Percentiles rank a stretch among this genome's conserved stretches.
These are phyloP conservation scores for Porites cylindrica DNA, from an alignment of 92 coral and sea anemone genomes.

Conservation along the genomic window DNA sequence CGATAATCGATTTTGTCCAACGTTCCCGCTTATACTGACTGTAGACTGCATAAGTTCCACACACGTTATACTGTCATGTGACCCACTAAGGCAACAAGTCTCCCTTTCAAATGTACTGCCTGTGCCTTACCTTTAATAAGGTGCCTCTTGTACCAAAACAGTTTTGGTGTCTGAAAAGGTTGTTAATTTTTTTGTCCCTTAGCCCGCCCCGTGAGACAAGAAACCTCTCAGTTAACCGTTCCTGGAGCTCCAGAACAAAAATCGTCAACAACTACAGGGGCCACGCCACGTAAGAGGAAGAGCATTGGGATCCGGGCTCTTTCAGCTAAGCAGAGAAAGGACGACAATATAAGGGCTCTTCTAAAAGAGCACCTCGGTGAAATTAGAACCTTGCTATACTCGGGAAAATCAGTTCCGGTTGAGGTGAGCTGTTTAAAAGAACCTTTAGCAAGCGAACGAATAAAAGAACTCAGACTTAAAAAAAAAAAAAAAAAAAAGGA, in stretches of 20 bases:
- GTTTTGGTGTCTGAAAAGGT: background rate
- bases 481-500: too few species aligned
- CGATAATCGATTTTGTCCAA: too few species aligned
- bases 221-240: conserved; percentile 34
- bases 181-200: background rate
- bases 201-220: conserved; percentile 20
- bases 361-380: conserved; percentile 83
- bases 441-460: background rate
- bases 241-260: conserved; percentile 59
- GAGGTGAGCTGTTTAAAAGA: conserved; percentile 46
- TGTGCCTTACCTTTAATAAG: too few species aligned
- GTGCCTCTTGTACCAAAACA: background rate
- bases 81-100: too few species aligned
- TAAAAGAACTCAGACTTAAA: too few species aligned
- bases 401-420: conserved; percentile 16
- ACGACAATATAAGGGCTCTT: conserved; percentile 73
- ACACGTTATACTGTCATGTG: too few species aligned
- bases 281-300: conserved; percentile 75
- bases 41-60: too few species aligned
- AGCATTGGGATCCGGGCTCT: conserved; percentile 82
- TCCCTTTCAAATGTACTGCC: too few species aligned
- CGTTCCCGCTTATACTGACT: too few species aligned
- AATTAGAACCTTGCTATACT: conserved; percentile 62
- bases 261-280: conserved; percentile 42
- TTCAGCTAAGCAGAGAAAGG: conserved; percentile 83